Percentiles rank a stretch among this genome's conserved stretches.
Evolutionary conservation across 35 echinoderm and acorn worm genomes (phyloP).

Genomic region (Apostichopus japonicus): DNA sequence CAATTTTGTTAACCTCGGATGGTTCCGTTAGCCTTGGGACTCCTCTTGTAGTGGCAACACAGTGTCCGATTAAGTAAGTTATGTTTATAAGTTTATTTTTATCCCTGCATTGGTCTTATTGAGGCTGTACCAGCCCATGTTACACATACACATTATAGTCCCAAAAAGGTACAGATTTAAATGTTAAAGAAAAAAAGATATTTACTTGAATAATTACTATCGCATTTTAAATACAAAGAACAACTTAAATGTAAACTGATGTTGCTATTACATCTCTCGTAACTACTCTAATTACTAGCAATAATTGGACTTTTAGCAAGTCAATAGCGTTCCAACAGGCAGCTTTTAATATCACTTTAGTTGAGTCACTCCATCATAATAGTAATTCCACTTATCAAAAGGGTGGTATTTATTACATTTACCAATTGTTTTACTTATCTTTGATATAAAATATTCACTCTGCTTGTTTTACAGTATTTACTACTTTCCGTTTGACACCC

Average conservation of each 20-base stretch:
- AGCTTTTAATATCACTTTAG: no score
- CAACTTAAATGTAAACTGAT: no score
- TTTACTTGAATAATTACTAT: not conserved
- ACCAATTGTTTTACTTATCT: no score
- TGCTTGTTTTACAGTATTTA: not conserved
- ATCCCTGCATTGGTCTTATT: not conserved
- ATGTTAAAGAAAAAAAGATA: not conserved
- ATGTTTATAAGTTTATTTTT: not conserved
- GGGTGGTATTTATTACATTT: no score
- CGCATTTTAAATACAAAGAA: no score
- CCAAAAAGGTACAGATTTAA: not conserved
- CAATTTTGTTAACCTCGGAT: not conserved
- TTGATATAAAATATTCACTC: no score
- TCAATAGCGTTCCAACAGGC: no score
- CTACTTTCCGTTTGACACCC: conserved; percentile 26
- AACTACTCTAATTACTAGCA: no score
- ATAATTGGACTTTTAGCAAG: no score
- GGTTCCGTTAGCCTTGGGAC: not conserved
- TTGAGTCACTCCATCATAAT: no score
- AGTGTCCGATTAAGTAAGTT: conserved; percentile 37
- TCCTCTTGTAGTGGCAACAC: not conserved
- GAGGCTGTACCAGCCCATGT: not conserved
- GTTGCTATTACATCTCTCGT: no score
- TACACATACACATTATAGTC: not conserved
- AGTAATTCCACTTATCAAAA: no score